Percentiles rank a stretch among this genome's conserved stretches.
These are phyloP conservation scores for Ctenosaura bakeri DNA, from an alignment of 2,797 vertebrate species.

Conservation along the genomic window DNA sequence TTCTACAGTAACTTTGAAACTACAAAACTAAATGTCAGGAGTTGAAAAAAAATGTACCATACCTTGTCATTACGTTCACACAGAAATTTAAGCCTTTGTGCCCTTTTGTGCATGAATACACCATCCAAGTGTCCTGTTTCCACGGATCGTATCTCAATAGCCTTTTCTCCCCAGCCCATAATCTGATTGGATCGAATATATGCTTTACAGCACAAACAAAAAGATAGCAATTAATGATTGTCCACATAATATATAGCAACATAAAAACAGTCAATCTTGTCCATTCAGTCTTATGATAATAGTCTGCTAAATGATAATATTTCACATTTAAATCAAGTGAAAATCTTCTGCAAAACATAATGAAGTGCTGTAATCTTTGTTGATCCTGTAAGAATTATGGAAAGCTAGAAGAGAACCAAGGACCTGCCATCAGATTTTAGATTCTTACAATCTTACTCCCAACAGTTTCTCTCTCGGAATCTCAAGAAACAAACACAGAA, in stretches of 20 bases:
- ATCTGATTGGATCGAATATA: slow-evolving; percentile 94
- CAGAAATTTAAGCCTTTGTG: slow-evolving; percentile 91
- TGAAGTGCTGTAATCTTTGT: no score
- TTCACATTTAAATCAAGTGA: no score
- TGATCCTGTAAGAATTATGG: no score
- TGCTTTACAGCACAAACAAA: slow-evolving; percentile 76
- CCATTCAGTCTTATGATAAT: not conserved
- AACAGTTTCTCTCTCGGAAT: no score
- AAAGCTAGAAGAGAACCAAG: no score
- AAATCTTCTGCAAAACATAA: no score
- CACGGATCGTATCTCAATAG: slow-evolving; percentile 92
- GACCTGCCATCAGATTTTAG: no score
- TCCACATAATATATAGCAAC: slow-evolving; percentile 22
- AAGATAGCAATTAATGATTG: not conserved
- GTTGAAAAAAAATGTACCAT: slow-evolving; percentile 29
- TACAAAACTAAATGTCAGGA: not conserved
- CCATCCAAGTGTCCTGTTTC: slow-evolving; percentile 92
- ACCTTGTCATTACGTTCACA: slow-evolving; percentile 94
- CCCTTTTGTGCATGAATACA: slow-evolving; percentile 94
- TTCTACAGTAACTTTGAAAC: not conserved
- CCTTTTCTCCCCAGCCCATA: slow-evolving; percentile 95
- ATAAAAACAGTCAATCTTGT: not conserved
- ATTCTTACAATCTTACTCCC: no score
- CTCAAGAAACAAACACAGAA: not conserved
- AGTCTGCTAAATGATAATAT: not conserved